Evolutionary conservation across 2,797 vertebrate species (phyloP).

Genomic region (Melanotaenia maccullochi): DNA sequence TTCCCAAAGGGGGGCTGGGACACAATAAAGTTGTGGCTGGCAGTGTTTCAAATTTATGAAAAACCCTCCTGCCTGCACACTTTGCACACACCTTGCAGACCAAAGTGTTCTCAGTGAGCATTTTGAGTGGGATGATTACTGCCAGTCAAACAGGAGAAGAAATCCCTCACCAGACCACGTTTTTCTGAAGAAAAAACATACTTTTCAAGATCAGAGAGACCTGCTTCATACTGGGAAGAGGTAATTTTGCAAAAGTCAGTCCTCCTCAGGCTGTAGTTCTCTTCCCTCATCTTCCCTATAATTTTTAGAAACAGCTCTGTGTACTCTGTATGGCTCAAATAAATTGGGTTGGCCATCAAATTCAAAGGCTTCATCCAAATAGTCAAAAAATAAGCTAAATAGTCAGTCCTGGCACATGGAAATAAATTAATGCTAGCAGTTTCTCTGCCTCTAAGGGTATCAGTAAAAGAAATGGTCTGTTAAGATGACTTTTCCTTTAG

Average conservation of each 20-base stretch:
- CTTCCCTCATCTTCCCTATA: slow-evolving; percentile 7
- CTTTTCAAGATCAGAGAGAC: slow-evolving; percentile 16
- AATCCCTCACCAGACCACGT: background rate
- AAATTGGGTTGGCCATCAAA: background rate
- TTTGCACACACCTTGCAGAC: background rate
- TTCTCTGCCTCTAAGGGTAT: background rate
- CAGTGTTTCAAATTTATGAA: background rate
- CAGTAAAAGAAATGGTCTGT: slow-evolving; percentile 1
- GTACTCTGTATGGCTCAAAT: background rate
- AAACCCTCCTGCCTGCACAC: background rate
- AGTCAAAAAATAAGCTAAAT: background rate
- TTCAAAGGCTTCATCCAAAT: background rate
- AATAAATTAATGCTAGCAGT: background rate
- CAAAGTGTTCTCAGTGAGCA: background rate
- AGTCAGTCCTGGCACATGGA: background rate
- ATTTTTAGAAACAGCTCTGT: background rate
- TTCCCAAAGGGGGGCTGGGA: background rate
- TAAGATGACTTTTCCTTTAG: background rate
- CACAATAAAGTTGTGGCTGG: background rate
- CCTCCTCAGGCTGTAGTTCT: background rate
- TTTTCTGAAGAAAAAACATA: background rate
- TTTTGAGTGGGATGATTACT: slow-evolving; percentile 13
- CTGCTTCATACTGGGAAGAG: background rate
- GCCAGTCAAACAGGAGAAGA: slow-evolving; percentile 9
- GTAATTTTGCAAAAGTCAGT: slow-evolving; percentile 15